These are phyloP conservation scores for Metridium senile DNA, from an alignment of 92 coral and sea anemone species.

Conservation along the genomic window DNA sequence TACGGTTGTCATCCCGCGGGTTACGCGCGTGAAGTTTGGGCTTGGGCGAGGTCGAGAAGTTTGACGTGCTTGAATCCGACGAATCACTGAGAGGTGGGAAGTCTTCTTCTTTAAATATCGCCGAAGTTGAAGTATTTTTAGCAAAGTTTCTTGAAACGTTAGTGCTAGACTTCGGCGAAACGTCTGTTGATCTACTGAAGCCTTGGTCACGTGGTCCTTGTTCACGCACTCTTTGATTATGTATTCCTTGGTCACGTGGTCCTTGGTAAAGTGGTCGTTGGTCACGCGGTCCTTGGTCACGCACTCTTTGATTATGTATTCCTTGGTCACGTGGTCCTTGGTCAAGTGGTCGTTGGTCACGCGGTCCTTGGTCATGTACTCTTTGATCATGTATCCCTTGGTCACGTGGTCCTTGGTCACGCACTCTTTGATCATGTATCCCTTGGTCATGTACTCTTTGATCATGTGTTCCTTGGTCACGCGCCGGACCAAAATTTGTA, in stretches of 20 bases:
- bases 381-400: neutral
- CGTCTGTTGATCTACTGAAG: no score
- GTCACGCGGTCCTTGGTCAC: neutral
- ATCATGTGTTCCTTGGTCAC: neutral
- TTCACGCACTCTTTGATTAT: neutral
- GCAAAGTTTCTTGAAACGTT: neutral
- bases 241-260: neutral
- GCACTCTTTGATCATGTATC: neutral
- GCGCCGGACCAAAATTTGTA: neutral
- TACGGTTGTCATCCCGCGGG: neutral
- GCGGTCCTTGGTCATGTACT: neutral
- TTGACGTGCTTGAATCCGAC: slow-evolving; percentile 64
- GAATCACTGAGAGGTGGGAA: slow-evolving; percentile 94
- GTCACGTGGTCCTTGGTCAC: neutral
- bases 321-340: neutral
- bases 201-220: neutral
- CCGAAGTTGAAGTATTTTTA: neutral
- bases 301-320: neutral
- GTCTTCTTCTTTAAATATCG: slow-evolving; percentile 68
- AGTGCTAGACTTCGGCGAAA: neutral
- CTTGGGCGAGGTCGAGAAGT: slow-evolving; percentile 33
- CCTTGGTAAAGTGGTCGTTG: neutral
- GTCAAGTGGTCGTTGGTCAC: neutral
- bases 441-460: neutral
- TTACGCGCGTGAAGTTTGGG: neutral